These are phyloP conservation scores for Chesias legatella DNA, from an alignment of 2,888 invertebrate genomes.

Conservation along the genomic window DNA sequence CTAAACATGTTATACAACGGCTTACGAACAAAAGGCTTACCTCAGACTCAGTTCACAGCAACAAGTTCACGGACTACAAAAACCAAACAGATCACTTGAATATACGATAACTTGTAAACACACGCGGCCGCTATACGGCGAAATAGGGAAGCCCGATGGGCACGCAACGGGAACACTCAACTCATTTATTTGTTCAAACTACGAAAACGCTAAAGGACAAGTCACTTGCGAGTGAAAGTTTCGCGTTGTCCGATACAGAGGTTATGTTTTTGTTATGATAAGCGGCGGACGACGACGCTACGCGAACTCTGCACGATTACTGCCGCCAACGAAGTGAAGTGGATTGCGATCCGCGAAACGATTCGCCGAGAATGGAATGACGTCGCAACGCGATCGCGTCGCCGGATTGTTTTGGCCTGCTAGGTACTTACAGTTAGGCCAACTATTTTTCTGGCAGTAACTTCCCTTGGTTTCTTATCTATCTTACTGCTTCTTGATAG, in stretches of 20 bases:
- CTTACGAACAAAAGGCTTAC: slow-evolving; percentile 21
- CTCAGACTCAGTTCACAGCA: slow-evolving; percentile 49
- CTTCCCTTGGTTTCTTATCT: too few relatives aligned
- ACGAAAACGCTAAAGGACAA: slow-evolving; percentile 13
- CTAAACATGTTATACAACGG: not conserved
- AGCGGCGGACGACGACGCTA: slow-evolving; percentile 40
- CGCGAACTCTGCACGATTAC: slow-evolving; percentile 52
- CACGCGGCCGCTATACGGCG: slow-evolving; percentile 32
- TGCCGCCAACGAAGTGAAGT: slow-evolving; percentile 33
- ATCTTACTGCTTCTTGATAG: too few relatives aligned
- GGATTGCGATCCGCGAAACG: slow-evolving; percentile 39
- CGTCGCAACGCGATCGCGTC: too few relatives aligned
- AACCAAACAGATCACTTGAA: slow-evolving; percentile 45
- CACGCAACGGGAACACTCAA: slow-evolving; percentile 3
- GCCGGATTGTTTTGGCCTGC: too few relatives aligned
- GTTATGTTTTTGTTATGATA: slow-evolving; percentile 64
- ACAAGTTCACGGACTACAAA: slow-evolving; percentile 62
- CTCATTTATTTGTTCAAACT: slow-evolving; percentile 7
- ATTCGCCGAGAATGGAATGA: slow-evolving; percentile 27
- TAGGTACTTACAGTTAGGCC: too few relatives aligned
- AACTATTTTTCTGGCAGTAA: too few relatives aligned
- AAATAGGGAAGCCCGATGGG: slow-evolving; percentile 6
- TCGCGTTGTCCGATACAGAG: slow-evolving; percentile 45
- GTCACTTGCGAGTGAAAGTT: slow-evolving; percentile 50
- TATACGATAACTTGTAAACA: slow-evolving; percentile 65